Base-by-base conservation (phyloP, 1,140 invertebrate genomes). In the Vollenhovia emeryi region DNA sequence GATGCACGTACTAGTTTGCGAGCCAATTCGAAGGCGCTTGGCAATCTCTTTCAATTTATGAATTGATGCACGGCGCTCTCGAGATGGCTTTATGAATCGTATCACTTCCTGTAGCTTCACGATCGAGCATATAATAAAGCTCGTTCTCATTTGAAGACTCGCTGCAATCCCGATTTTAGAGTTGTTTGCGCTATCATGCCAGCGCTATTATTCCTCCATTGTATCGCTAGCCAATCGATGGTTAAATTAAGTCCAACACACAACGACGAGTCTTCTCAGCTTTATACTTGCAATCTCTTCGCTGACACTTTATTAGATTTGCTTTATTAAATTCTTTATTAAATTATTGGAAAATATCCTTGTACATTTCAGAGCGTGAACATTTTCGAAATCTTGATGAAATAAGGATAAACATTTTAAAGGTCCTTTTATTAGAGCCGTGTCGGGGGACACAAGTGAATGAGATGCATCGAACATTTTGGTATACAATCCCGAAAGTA, bases 31-130 rank as follows among this genome's bases (percentile, higher is more conserved):
- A 50, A 79, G 43, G 13, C 75, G 13, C 43, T 76, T 62, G 40
- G 30, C 62, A 45, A 57, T 68, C 30, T 66, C n/a, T 50, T 24
- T 64, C 60, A 68, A 68, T 79, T 79, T 66, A 18, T 68, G 43
- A 79, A 79, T 79, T 75, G 52, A 40, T 43, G 36, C 30, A 15
- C 27, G 7, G 21, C n/a, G 30, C 1, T 79, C 43, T 68, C 43
- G n/a, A 24, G 21, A 79, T 24, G n/a, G 11, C 27, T 64, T 79
- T 36, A 79, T 68, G 45, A 50, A 68, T 68, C 75, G 8, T 68
- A 50, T 68, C 59, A 24, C 59, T 48, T 50, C n/a, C 27, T 36
- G 8, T 62, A 24, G 18, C 5, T 75, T 60, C 24, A 57, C 8
- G 13, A 50, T 8, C 30, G 9, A 50, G 21, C 48, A 68, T 68